A percentile compares a stretch with the other conserved stretches of the same genome.
Conservation (phyloP, 2,888 invertebrate species). For the Thumatha senex region DNA sequence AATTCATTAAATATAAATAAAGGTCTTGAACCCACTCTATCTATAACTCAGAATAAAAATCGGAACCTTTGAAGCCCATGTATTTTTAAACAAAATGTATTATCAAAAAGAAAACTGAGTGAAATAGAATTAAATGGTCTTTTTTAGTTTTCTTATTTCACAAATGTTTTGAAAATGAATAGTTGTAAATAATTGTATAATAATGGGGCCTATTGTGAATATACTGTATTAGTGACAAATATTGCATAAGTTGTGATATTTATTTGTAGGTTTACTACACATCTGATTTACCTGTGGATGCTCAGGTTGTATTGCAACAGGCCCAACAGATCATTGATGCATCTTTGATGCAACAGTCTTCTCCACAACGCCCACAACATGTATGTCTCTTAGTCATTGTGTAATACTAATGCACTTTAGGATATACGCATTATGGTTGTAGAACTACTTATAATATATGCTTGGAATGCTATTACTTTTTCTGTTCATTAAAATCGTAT, state of each 20-base stretch:
- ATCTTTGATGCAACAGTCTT: slow-evolving; percentile 80
- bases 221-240: slow-evolving; percentile 12
- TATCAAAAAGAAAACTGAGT: too few relatives aligned
- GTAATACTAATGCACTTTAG: slow-evolving; percentile 52
- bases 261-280: slow-evolving; percentile 84
- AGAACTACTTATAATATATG: slow-evolving; percentile 49
- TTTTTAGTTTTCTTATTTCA: too few relatives aligned
- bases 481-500: slow-evolving; percentile 24
- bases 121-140: too few relatives aligned
- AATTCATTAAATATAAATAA: too few relatives aligned
- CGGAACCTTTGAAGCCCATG: too few relatives aligned
- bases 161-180: too few relatives aligned
- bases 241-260: slow-evolving; percentile 46
- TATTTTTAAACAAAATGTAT: too few relatives aligned
- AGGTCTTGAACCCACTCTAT: too few relatives aligned
- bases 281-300: slow-evolving; percentile 81
- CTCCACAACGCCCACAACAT: slow-evolving; percentile 80
- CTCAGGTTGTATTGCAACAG: slow-evolving; percentile 82
- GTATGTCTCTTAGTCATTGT: slow-evolving; percentile 69
- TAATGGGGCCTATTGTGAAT: too few relatives aligned
- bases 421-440: slow-evolving; percentile 47
- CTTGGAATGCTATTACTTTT: slow-evolving; percentile 61
- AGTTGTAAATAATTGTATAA: too few relatives aligned
- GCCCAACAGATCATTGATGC: slow-evolving; percentile 82
- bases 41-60: too few relatives aligned